phyloP scores from a whole-genome alignment of 2,113 vertebrate genomes.

The Entelurus aequoreus region DNA sequence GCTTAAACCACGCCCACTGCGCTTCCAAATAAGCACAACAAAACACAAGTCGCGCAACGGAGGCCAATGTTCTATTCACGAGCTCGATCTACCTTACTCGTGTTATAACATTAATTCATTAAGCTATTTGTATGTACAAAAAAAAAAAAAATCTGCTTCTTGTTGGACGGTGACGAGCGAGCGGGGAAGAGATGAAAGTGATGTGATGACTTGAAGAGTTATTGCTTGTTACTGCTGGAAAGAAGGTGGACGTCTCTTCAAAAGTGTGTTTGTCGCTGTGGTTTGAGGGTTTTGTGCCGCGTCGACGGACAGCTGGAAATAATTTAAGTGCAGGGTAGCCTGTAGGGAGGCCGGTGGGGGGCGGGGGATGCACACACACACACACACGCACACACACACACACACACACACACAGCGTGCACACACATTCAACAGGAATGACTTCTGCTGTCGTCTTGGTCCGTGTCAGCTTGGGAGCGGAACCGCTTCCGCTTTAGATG shows the following conservation, averaged over 20 bases:
- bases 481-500: slow-evolving; percentile 35
- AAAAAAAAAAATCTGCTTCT: slow-evolving; percentile 37
- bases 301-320: slow-evolving; percentile 56
- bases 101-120: slow-evolving; percentile 60
- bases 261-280: slow-evolving; percentile 38
- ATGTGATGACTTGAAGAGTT: slow-evolving; percentile 54
- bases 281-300: slow-evolving; percentile 47
- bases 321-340: slow-evolving; percentile 66
- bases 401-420: slow-evolving; percentile 41
- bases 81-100: slow-evolving; percentile 51
- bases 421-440: slow-evolving; percentile 56
- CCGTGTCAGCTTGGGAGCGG: slow-evolving; percentile 26
- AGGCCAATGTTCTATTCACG: slow-evolving; percentile 64
- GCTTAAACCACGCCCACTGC: slow-evolving; percentile 54
- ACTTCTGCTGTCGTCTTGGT: slow-evolving; percentile 31
- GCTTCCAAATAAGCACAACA: slow-evolving; percentile 66
- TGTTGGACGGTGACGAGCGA: slow-evolving; percentile 52
- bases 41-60: slow-evolving; percentile 72
- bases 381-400: slow-evolving; percentile 40
- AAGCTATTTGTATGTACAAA: slow-evolving; percentile 74
- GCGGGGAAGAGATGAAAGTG: slow-evolving; percentile 18
- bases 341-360: slow-evolving; percentile 27
- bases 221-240: slow-evolving; percentile 77
- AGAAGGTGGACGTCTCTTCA: slow-evolving; percentile 49
- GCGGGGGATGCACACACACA: slow-evolving; percentile 33